Conservation (phyloP, 2,797 vertebrate species). For the Enteromius mattozi region DNA sequence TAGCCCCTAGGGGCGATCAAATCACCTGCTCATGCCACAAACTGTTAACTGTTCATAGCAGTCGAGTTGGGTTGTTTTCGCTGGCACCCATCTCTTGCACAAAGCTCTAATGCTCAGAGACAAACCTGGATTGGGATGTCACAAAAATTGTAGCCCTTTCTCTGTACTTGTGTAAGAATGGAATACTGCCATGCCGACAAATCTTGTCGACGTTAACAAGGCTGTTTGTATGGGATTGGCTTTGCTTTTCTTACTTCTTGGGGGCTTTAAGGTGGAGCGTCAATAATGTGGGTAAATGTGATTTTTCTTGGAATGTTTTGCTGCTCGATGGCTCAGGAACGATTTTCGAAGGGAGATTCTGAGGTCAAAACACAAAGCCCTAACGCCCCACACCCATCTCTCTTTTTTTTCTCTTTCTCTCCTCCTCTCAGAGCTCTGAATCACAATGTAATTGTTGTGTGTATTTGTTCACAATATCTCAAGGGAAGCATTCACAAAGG, state of each 20-base stretch:
- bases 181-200: constrained; percentile 56
- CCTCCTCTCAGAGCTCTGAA: constrained; percentile 62
- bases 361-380: constrained; percentile 67
- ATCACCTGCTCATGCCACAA: constrained; percentile 43
- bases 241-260: constrained; percentile 51
- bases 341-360: constrained; percentile 73
- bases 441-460: constrained; percentile 58
- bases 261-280: constrained; percentile 39
- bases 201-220: constrained; percentile 41
- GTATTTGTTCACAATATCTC: constrained; percentile 60
- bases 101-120: constrained; percentile 56
- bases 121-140: constrained; percentile 41
- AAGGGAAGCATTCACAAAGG: constrained; percentile 55
- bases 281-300: constrained; percentile 52
- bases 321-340: constrained; percentile 79
- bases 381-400: constrained; percentile 27
- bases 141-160: constrained; percentile 51
- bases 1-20: constrained; percentile 18
- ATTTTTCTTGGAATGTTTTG: constrained; percentile 67
- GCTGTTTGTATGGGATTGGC: constrained; percentile 37
- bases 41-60: constrained; percentile 52
- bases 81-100: constrained; percentile 52
- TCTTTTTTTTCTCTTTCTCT: constrained; percentile 37
- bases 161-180: constrained; percentile 56
- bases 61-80: constrained; percentile 39